Conservation (phyloP, 1,140 invertebrate genomes). For the Triops longicaudatus region DNA sequence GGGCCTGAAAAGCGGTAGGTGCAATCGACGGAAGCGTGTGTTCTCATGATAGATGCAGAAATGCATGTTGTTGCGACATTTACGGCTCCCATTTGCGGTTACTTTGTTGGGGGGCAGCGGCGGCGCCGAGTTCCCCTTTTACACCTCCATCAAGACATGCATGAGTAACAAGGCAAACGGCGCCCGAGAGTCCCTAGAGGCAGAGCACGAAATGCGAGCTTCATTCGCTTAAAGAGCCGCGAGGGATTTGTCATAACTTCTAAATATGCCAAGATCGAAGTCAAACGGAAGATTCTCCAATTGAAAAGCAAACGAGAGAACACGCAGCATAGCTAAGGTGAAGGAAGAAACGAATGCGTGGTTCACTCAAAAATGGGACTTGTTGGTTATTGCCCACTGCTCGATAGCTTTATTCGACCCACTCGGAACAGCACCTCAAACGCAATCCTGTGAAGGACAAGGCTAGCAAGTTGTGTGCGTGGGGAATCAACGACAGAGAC, state of each 20-base stretch:
- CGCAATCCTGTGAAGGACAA: too few species aligned
- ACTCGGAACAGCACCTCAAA: too few species aligned
- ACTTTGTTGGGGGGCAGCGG: conserved; percentile 2
- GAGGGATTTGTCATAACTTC: neutral
- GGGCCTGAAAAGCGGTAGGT: too few species aligned
- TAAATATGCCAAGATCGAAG: neutral
- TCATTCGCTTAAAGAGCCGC: conserved; percentile 11
- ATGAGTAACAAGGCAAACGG: conserved; percentile 7
- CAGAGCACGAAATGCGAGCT: conserved; percentile 5
- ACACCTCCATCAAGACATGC: conserved; percentile 11
- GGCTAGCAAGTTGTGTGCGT: too few species aligned
- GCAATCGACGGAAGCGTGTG: neutral
- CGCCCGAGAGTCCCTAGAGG: conserved; percentile 8
- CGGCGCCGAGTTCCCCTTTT: conserved; percentile 9
- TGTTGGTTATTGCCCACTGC: too few species aligned
- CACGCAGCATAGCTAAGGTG: neutral
- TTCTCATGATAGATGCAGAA: neutral
- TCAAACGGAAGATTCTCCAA: neutral
- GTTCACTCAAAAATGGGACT: neutral
- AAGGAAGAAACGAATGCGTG: neutral
- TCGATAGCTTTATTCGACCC: too few species aligned
- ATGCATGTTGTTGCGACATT: conserved; percentile 15
- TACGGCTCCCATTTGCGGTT: conserved; percentile 10
- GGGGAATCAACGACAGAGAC: too few species aligned
- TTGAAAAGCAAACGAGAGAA: neutral